These are phyloP conservation scores for Dynastes tityus DNA, from an alignment of 2,888 invertebrate species.

Conservation along the genomic window DNA sequence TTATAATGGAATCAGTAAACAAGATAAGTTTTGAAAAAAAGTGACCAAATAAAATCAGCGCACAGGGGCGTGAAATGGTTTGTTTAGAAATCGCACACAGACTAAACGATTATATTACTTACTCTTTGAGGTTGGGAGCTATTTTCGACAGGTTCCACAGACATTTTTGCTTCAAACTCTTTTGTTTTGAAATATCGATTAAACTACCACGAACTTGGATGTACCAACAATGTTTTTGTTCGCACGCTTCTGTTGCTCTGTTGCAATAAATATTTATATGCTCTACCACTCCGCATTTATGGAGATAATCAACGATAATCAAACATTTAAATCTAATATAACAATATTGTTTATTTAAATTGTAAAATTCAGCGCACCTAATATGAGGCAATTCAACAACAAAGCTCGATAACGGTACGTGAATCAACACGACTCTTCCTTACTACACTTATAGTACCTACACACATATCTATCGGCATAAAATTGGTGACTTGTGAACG, in stretches of 20 bases:
- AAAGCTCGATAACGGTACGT: background rate
- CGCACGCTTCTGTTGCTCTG: slow-evolving; percentile 8
- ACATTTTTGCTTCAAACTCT: slow-evolving; percentile 3
- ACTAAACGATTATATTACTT: background rate
- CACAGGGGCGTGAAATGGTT: too few relatives aligned
- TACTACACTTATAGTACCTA: background rate
- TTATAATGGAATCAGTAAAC: too few relatives aligned
- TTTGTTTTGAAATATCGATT: background rate
- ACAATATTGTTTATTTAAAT: slow-evolving; percentile 2
- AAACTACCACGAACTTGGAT: slow-evolving; percentile 1
- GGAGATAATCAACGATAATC: slow-evolving; percentile 22
- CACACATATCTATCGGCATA: background rate
- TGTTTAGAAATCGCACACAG: too few relatives aligned
- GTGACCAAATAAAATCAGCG: too few relatives aligned
- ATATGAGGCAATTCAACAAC: background rate
- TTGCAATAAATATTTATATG: slow-evolving; percentile 13
- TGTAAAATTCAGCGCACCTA: background rate
- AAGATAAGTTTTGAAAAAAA: too few relatives aligned
- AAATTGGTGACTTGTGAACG: slow-evolving; percentile 6
- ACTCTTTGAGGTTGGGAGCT: background rate
- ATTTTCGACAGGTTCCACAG: slow-evolving; percentile 3
- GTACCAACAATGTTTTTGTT: slow-evolving; percentile 4
- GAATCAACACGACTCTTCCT: slow-evolving; percentile 5
- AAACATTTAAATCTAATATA: background rate
- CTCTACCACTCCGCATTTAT: background rate